A percentile compares a stretch with the other conserved stretches of the same genome.
Evolutionary conservation across 2,797 vertebrate species (phyloP).

Genomic region (Melopsittacus undulatus): DNA sequence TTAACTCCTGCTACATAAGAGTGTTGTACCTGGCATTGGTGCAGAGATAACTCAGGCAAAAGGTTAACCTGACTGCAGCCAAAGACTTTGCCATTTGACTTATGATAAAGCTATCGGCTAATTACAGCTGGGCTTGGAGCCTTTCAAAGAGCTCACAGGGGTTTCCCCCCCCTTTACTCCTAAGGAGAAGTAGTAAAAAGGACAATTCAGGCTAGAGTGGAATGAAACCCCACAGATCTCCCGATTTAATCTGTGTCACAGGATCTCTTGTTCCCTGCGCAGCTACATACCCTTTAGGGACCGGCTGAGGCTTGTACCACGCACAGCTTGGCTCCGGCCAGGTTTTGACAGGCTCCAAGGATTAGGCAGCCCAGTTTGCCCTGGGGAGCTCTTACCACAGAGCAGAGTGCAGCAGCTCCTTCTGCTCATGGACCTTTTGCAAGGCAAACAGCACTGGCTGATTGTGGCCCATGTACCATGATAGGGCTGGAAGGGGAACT

Average conservation of each 20-base stretch:
- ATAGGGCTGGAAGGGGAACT: rapidly evolving
- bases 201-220: background rate
- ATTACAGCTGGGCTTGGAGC: background rate
- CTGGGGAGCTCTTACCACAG: background rate
- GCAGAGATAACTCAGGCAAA: background rate
- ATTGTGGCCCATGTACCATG: rapidly evolving
- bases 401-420: background rate
- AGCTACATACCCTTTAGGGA: background rate
- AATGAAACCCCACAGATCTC: constrained; percentile 4
- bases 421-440: rapidly evolving
- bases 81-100: background rate
- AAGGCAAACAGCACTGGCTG: background rate
- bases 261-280: background rate
- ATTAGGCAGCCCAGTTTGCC: constrained; percentile 10
- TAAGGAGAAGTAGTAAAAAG: background rate
- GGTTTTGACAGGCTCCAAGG: background rate
- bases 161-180: rapidly evolving
- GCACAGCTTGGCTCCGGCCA: background rate
- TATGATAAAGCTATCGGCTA: background rate
- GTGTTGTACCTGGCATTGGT: background rate
- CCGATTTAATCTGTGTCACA: constrained; percentile 33
- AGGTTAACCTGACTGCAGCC: background rate
- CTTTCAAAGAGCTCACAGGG: background rate
- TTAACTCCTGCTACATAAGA: background rate
- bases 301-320: background rate